Conservation (phyloP, 2,113 vertebrate species). For the Gobiocypris rarus region DNA sequence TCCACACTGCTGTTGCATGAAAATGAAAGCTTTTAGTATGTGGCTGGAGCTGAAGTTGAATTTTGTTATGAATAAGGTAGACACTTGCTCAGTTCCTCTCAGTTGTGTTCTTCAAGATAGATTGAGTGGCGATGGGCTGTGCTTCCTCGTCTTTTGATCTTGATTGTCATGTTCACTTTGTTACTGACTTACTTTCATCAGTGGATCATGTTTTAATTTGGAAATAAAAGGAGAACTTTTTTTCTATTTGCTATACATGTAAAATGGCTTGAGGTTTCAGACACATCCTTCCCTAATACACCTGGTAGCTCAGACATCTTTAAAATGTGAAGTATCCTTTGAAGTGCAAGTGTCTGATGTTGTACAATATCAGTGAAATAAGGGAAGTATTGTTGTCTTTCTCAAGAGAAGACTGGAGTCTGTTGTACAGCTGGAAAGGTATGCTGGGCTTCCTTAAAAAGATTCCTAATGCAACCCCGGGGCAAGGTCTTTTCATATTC, state of each 20-base stretch:
- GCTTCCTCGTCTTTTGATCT: slow-evolving; percentile 6
- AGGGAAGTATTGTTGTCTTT: slow-evolving; percentile 39
- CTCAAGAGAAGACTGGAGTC: slow-evolving; percentile 23
- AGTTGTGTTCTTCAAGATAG: not conserved
- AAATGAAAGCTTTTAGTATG: not conserved
- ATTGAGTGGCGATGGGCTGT: not conserved
- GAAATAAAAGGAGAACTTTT: not conserved
- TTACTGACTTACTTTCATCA: slow-evolving; percentile 13
- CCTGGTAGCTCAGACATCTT: slow-evolving; percentile 27
- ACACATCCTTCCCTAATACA: not conserved
- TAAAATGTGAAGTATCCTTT: slow-evolving; percentile 26
- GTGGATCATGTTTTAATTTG: not conserved
- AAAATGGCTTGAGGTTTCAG: not conserved
- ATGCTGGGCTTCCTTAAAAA: slow-evolving; percentile 30
- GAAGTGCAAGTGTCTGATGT: slow-evolving; percentile 31
- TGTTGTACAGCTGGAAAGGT: slow-evolving; percentile 15
- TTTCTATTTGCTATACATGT: not conserved
- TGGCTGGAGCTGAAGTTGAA: not conserved
- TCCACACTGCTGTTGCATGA: not conserved
- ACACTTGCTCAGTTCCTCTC: not conserved
- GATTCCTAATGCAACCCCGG: slow-evolving; percentile 31
- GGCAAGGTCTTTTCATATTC: slow-evolving; percentile 26
- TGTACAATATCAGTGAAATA: slow-evolving; percentile 48
- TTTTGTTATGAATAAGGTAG: not conserved
- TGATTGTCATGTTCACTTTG: slow-evolving; percentile 11